These are phyloP conservation scores for Junco hyemalis DNA, from an alignment of 2,113 vertebrate genomes.

Conservation along the genomic window DNA sequence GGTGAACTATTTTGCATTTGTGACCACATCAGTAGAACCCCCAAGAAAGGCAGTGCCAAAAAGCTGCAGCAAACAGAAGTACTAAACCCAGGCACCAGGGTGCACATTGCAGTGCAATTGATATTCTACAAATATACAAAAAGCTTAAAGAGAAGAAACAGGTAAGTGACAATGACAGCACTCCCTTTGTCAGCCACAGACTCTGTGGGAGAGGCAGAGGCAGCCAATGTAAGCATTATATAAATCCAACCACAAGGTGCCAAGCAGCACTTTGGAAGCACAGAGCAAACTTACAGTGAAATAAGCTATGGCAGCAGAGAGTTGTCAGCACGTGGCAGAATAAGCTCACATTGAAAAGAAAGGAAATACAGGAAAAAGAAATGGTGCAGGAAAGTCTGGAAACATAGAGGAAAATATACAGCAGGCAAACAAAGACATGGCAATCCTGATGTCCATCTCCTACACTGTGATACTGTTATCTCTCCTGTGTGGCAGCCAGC, in stretches of 20 bases:
- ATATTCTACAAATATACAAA: neutral
- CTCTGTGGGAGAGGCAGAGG: neutral
- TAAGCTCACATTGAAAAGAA: neutral
- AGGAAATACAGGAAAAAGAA: neutral
- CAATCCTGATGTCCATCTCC: neutral
- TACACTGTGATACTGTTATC: neutral
- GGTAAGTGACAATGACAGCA: neutral
- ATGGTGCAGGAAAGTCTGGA: neutral
- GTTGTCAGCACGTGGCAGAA: neutral
- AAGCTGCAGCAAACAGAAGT: neutral
- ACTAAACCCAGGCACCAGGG: neutral
- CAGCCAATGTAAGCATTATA: neutral
- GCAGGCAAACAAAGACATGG: neutral
- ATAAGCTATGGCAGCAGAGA: neutral
- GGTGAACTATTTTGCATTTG: neutral
- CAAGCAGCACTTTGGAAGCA: neutral
- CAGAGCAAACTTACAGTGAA: neutral
- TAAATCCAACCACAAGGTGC: neutral
- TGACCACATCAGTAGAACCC: neutral
- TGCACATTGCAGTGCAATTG: neutral
- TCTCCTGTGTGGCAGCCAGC: neutral
- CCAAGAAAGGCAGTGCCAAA: rapidly evolving
- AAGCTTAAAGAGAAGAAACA: neutral
- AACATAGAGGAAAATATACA: neutral
- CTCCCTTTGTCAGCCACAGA: neutral